A percentile compares a stretch with the other conserved stretches of the same genome.
Evolutionary conservation across 2,797 vertebrate species (phyloP).

Genomic region (Cyclopterus lumpus): DNA sequence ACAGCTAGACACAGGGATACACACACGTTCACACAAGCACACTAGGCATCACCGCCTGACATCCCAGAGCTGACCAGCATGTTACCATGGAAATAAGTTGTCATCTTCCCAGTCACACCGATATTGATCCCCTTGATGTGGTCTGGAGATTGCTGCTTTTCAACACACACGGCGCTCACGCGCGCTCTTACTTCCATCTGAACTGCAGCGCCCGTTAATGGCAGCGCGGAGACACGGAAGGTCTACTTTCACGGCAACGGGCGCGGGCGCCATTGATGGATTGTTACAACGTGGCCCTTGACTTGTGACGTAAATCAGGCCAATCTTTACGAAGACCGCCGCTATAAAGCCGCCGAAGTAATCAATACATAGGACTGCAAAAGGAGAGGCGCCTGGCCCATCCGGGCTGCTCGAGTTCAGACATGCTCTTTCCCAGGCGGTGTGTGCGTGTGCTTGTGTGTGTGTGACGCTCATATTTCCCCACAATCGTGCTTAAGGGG

Average conservation of each 20-base stretch:
- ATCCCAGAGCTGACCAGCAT: constrained; percentile 51
- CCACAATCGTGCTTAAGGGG: constrained; percentile 47
- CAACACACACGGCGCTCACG: constrained; percentile 31
- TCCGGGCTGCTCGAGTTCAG: constrained; percentile 14
- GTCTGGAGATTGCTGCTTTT: constrained; percentile 59
- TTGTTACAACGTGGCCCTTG: constrained; percentile 52
- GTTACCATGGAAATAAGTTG: constrained; percentile 76
- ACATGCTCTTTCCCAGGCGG: constrained; percentile 28
- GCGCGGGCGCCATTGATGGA: constrained; percentile 56
- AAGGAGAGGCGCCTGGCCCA: constrained; percentile 15
- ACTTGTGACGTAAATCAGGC: constrained; percentile 66
- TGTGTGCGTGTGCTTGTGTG: constrained; percentile 24
- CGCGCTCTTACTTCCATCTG: constrained; percentile 30
- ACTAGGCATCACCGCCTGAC: constrained; percentile 42
- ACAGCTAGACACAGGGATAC: constrained; percentile 16
- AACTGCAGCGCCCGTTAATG: constrained; percentile 45
- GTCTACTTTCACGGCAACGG: constrained; percentile 52
- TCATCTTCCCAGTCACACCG: constrained; percentile 62
- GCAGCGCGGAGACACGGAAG: constrained; percentile 32
- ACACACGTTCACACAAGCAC: constrained; percentile 34
- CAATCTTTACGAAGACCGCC: constrained; percentile 48
- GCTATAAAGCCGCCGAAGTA: constrained; percentile 28
- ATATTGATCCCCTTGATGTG: constrained; percentile 70
- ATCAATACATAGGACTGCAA: constrained; percentile 25
- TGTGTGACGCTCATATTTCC: constrained; percentile 36